Base-by-base conservation (phyloP, 2,113 vertebrate genomes). In the Zapornia atra region DNA sequence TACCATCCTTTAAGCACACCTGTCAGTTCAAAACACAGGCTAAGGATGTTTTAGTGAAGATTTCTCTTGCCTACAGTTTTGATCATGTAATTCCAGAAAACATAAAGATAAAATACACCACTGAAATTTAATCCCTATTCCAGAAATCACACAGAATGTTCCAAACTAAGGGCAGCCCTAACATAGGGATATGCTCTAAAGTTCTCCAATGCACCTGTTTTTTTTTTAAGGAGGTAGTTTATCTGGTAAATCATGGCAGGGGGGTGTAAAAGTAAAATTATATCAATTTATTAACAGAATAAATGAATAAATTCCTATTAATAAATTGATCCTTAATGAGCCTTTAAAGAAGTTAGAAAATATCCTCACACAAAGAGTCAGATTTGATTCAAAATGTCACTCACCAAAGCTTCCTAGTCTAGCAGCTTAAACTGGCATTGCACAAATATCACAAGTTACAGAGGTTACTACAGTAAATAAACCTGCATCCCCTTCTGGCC, bases 161-260 rank as follows among this genome's bases (percentile, higher is more conserved):
- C 22, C 66, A 64, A 78, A 57, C 5, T 22, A 14, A 54, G 28
- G 15, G 20, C 78, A 84, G 44, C 17, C 29, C 33, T 7, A 21
- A 6, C 0, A 3, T 19, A 20, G 11, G 18, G 36, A 38, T 3
- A 63, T 5, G 40, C 31, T 12, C 33, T 12, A 21, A 11, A 4
- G 20, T 9, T 54, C 50, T 40, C 36, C 34, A 38, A 19, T 5
- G 9, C 11, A 38, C 16, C 2, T 2, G 3, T n/a, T 20, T 13
- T 4, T 2, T 88, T 87, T 54, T 79, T 42, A 88, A 72, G 21
- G 14, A 88, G 34, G 6, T 4, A 51, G 21, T 36, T 91, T 34
- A 54, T 10, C 64, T 19, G 20, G 19, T 24, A 90, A 85, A 85
- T 34, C 11, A 16, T 1, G 5, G 42, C 42, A 46, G 44, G 7